Base-by-base conservation (phyloP, 2,888 invertebrate genomes). In the Agrotis segetum region DNA sequence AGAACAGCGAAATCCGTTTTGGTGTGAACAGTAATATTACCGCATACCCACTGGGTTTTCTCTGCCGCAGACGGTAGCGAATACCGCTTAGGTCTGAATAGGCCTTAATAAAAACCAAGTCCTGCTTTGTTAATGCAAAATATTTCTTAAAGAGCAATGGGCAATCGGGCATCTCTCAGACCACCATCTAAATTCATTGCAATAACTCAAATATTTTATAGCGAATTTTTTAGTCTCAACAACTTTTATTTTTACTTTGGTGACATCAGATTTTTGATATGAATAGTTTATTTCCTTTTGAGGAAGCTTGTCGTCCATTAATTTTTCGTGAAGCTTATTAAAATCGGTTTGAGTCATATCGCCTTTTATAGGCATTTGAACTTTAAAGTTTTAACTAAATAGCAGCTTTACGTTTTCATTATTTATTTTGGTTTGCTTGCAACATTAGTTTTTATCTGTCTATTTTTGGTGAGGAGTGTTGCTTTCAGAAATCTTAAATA, bases 231-330 rank as follows among this genome's bases (percentile, higher is more conserved):
- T 59, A 58, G 55, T 34, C 9, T 71, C 21, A 61, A 56, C 16
- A 21, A 58, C 24, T 74, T 53, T 67, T 77, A 79, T 65, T 67
- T 79, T 58, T 58, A 67, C 47, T 34, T 65, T 3, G 17, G 55
- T 78, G 79, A 79, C 75, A 79, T 77, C 67, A 79, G 61, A 34
- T 63, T 53, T 70, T 71, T 21, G 14, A 53, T 58, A 61, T 76
- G 11, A 59, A 53, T 50, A 63, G 40, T 61, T 63, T 63, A 68
- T 71, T 34, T 63, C 79, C 77, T 56, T 72, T 72, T 60, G 24
- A 69, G 55, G 68, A 21, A 81, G n/a, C 52, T 17, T 13, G 77
- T 19, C 19, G 82, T 21, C 79, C 77, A 1, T 79, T 81, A 66
- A 46, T 46, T 63, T 64, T 55, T 16, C 47, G 50, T 66, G 21